Percentiles rank a stretch among this genome's conserved stretches.
These are phyloP conservation scores for Babylonia areolata DNA, from an alignment of 1,140 invertebrate species.

Conservation along the genomic window DNA sequence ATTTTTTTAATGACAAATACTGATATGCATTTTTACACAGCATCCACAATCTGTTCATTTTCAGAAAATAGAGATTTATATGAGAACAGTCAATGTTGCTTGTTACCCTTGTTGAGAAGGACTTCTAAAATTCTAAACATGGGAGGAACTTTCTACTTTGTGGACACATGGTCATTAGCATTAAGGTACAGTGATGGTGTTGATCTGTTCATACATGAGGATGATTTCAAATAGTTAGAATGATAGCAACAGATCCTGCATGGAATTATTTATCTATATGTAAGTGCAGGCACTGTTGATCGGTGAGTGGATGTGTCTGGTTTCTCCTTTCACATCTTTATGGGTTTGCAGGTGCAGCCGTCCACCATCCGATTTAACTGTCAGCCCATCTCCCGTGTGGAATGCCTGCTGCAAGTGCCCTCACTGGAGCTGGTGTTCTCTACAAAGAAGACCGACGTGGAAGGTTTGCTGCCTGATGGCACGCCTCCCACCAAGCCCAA, in stretches of 20 bases:
- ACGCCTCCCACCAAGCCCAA: slow-evolving; percentile 67
- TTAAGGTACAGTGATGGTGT: too few species aligned
- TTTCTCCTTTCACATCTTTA: too few species aligned
- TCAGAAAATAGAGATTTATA: too few species aligned
- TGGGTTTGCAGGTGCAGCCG: slow-evolving; percentile 89
- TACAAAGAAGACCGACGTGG: slow-evolving; percentile 75
- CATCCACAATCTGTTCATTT: too few species aligned
- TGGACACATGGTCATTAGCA: neutral
- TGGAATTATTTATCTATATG: neutral
- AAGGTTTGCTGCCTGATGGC: slow-evolving; percentile 60
- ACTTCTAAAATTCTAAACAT: too few species aligned
- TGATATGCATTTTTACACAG: too few species aligned
- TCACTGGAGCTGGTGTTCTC: slow-evolving; percentile 86
- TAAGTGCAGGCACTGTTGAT: neutral
- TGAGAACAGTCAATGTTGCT: too few species aligned
- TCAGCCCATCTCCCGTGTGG: slow-evolving; percentile 94
- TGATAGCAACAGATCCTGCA: too few species aligned
- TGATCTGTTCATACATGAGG: too few species aligned
- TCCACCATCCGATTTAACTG: slow-evolving; percentile 93
- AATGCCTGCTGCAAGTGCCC: slow-evolving; percentile 95
- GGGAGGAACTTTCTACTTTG: neutral
- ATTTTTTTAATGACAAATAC: too few species aligned
- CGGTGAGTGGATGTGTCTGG: neutral
- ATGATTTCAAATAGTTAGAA: too few species aligned
- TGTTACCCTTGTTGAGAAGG: too few species aligned